Percentiles rank a stretch among this genome's conserved stretches.
Conservation (phyloP, 2,113 vertebrate species). For the Sylvietta virens region DNA sequence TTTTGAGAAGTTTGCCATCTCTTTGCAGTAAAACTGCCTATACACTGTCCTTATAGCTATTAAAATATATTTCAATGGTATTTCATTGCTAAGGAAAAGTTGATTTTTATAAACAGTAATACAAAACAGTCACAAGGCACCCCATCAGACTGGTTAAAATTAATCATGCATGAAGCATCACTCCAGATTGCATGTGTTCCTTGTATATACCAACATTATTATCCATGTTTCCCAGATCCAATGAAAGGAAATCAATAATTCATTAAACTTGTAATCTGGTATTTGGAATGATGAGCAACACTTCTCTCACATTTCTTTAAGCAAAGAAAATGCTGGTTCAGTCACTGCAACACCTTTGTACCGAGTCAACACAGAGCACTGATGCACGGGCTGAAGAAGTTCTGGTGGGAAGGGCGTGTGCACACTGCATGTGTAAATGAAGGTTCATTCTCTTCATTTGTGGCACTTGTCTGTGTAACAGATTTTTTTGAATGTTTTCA, state of each 20-base stretch:
- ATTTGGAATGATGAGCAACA: not conserved
- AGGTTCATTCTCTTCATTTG: not conserved
- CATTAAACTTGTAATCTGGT: not conserved
- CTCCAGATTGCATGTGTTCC: not conserved
- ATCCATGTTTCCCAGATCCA: not conserved
- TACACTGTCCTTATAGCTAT: not conserved
- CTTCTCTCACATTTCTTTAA: not conserved
- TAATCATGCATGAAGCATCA: not conserved
- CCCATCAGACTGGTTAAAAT: not conserved
- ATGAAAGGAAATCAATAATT: conserved; percentile 10
- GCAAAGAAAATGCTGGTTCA: not conserved
- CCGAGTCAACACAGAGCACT: not conserved
- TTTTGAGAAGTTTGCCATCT: not conserved
- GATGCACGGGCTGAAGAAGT: not conserved
- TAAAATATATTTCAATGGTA: not conserved
- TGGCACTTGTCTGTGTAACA: not conserved
- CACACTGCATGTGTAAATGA: not conserved
- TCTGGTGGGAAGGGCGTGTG: not conserved
- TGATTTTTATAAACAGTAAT: not conserved
- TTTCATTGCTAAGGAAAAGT: not conserved
- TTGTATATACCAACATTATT: not conserved
- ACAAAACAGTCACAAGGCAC: not conserved
- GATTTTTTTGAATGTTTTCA: not conserved
- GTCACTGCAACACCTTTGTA: not conserved
- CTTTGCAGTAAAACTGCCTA: not conserved